These are phyloP conservation scores for Diabrotica balteata DNA, from an alignment of 2,888 invertebrate genomes.

Conservation along the genomic window DNA sequence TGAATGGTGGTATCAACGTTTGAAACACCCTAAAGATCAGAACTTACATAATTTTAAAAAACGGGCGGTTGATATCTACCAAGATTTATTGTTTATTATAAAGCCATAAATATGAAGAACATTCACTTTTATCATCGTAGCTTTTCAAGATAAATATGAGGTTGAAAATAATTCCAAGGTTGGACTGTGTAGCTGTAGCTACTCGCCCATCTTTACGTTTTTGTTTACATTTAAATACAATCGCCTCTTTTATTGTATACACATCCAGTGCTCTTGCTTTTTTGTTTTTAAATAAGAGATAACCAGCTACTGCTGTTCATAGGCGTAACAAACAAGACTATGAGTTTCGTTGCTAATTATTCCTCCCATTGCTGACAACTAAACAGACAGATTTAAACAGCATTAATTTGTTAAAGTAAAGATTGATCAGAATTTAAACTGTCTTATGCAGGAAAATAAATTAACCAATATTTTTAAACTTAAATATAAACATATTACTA, in stretches of 20 bases:
- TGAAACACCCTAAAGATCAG: too few species aligned
- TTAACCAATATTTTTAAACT: too few species aligned
- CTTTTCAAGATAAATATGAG: constrained; percentile 42
- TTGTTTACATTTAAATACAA: constrained; percentile 42
- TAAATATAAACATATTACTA: too few species aligned
- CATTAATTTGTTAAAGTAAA: too few species aligned
- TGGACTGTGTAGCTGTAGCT: constrained; percentile 33
- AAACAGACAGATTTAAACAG: too few species aligned
- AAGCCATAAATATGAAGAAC: constrained; percentile 35
- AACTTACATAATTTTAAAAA: too few species aligned
- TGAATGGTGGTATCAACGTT: too few species aligned
- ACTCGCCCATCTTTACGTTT: constrained; percentile 45
- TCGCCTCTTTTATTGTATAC: constrained; percentile 33
- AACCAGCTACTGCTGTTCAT: constrained; percentile 16
- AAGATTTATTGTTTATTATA: constrained; percentile 13
- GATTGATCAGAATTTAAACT: too few species aligned
- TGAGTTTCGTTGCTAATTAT: too few species aligned
- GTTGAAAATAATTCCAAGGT: constrained; percentile 46
- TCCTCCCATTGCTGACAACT: too few species aligned
- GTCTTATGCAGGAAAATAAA: too few species aligned
- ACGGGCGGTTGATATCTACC: too few species aligned
- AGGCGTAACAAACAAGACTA: not conserved
- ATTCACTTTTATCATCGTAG: constrained; percentile 43
- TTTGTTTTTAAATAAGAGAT: constrained; percentile 30
- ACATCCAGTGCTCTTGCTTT: constrained; percentile 20